Base-by-base conservation (phyloP, 2,888 invertebrate species). In the Meghimatium bilineatum region DNA sequence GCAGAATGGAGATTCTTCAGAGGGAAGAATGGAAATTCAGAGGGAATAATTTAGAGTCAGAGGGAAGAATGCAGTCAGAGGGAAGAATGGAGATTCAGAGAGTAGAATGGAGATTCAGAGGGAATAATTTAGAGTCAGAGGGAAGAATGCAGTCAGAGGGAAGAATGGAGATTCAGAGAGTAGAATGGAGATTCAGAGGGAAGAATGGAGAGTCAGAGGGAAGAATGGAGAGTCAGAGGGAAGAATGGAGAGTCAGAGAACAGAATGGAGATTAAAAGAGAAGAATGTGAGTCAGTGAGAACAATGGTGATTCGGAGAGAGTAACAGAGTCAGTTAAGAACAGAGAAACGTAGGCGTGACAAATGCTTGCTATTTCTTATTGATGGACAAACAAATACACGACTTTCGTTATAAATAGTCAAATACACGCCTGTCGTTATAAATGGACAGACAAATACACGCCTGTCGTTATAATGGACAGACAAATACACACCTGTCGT, bases 191-290 rank as follows among this genome's bases (percentile, higher is more conserved):
- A 8, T 12, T 17, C 49, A 49, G 60, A 29, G 32, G 26, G 44
- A 56, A 49, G 36, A 66, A 52, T 52, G 12, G 32, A 44, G 49
- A 34, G 20, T 34, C 34, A 49, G 23, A 20, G 12, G 0, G 26
- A 60, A 72, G 8, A 23, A 44, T 32, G 38, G n/a, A 44, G 44
- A 44, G 20, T 6, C n/a, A n/a, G n/a, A 34, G 36, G 52, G 36
- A 63, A 78, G 67, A 38, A 26, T 66, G 26, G 60, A 49, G 49
- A 29, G 44, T 66, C 1, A 66, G n/a, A 79, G 79, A 79, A 1
- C 20, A 17, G 14, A 44, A 67, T 20, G 34, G 20, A 69, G 69
- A 38, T n/a, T 8, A 26, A 60, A 2, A 72, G 72, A 29, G 36
- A 71, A 26, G 20, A 71, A 36, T 10, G 38, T 10, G 6, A 38